Base-by-base conservation (phyloP, 1,140 invertebrate species). In the Sesamia nonagrioides region DNA sequence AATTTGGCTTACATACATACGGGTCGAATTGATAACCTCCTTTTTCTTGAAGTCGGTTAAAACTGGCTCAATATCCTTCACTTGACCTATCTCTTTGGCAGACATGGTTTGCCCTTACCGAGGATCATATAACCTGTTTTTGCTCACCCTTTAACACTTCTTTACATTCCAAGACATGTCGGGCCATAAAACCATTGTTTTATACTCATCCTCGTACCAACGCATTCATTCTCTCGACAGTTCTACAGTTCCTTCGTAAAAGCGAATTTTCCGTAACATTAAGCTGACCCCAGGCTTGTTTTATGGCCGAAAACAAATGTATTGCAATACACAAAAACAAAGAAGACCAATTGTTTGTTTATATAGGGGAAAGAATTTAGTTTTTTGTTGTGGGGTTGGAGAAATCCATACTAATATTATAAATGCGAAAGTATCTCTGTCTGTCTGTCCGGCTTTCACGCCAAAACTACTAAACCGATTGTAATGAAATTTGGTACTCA, bases 221-320 rank as follows among this genome's bases (percentile, higher is more conserved):
- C 18, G 21, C 66, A 69, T 69, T 69, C 35, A 48, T 69, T 69
- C 66, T 69, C 66, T 27, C 42, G 66, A 69, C 66, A 45, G 40
- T 17, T 35, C 35, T 37, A 27, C 42, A n/a, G 66, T 33, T 48
- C 42, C 61, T 66, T 42, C 40, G 66, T 33, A 69, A 69, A 69
- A 69, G 66, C 42, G 21, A 69, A 69, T 69, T 69, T 69, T 69
- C 66, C 66, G 66, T 69, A 69, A 69, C 66, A 69, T 69, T 69
- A 69, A 50, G 66, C 66, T 69, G 66, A 69, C 66, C 61, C 45
- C 66, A 69, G 42, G 66, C 66, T 48, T 69, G 66, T 48, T 69
- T 69, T 69, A 69, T 69, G 42, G 66, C 66, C 61, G 42, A 50
- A 42, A 69, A 27, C 66, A n/a, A 69, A 69, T 33, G 42, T 69